Evolutionary conservation across 1,140 invertebrate genomes (phyloP), one percentile per base, ranked within the genome.

Genomic region (Drosophila setifemur): DNA sequence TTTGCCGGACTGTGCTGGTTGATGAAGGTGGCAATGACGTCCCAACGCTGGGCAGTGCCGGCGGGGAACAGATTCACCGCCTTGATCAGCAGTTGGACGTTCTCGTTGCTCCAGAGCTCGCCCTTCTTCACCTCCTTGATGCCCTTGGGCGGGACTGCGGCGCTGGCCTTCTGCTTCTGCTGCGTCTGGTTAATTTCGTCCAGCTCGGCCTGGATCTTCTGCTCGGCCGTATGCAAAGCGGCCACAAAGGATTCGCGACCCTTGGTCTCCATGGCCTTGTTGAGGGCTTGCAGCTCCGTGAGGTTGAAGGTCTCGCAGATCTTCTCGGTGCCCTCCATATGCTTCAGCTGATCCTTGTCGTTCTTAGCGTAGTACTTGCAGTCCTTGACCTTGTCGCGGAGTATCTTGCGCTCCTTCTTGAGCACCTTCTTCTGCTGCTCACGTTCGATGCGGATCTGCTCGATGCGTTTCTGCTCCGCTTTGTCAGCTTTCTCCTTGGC

Each of bases 1-100:
- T 18, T 33, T 16, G 92, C 53, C 6, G 92, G 23, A 89, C 9
- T 93, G 92, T 99, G 98, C 88, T 99, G 97, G 89, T 97, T 98
- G 9, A 99, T 95, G 90, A 98, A 99, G 88, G 97, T 97, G 0
- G 98, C 96, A 1, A 99, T 96, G 0, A 98, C 97, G 57, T 99
- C 97, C 98, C 98, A 99, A 73, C 97, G 93, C 87, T 98, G 96
- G 90, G 95, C 96, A 0, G 98, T 99, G 9, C 98, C 98, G 33
- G 97, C 97, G 0, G 98, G 98, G 90, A 99, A 99, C 1, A 99
- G 89, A 92, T 98, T 99, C 0, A 99, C 97, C 26, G 96, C 97
- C 91, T 99, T 99, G 12, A 99, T 98, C 1, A 99, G 92, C 11
- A 98, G 90, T 73, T 97, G 96, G 0, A 97, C 91, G 73, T 93